phyloP scores from a whole-genome alignment of 2,113 vertebrate species.

The Ancistrus triradiatus region DNA sequence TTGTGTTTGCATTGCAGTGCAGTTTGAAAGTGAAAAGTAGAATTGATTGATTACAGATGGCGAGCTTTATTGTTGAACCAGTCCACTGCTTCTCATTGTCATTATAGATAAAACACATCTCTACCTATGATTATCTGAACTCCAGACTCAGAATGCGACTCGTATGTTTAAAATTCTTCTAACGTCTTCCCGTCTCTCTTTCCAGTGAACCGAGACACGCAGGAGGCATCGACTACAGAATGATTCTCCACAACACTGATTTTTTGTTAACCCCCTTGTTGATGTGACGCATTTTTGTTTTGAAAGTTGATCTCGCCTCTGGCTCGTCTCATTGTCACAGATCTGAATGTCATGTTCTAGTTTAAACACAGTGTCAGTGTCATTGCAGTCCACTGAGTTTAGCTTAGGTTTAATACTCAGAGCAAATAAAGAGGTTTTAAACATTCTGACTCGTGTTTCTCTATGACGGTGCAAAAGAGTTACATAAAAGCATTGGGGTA shows the following conservation, averaged over 20 bases:
- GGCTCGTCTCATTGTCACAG: conserved; percentile 27
- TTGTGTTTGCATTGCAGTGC: too few species aligned
- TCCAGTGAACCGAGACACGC: conserved; percentile 66
- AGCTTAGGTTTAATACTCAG: conserved; percentile 27
- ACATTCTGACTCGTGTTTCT: conserved; percentile 8
- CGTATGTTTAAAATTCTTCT: too few species aligned
- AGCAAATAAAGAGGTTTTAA: conserved; percentile 44
- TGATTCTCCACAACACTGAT: conserved; percentile 43
- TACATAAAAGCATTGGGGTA: too few species aligned
- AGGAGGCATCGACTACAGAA: conserved; percentile 61
- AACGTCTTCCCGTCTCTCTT: too few species aligned
- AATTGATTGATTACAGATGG: too few species aligned
- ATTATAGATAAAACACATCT: too few species aligned
- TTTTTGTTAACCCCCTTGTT: conserved; percentile 5
- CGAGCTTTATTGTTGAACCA: too few species aligned
- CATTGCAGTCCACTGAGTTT: conserved; percentile 22
- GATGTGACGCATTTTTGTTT: conserved; percentile 21
- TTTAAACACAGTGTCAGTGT: conserved; percentile 4
- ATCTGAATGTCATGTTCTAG: conserved; percentile 21
- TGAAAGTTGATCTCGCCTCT: conserved; percentile 1
- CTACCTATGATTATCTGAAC: too few species aligned
- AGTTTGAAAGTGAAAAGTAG: too few species aligned
- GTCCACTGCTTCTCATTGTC: too few species aligned
- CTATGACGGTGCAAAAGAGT: background rate
- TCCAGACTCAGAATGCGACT: too few species aligned